Conservation (phyloP, 2,888 invertebrate genomes). For the Plebejus anna region DNA sequence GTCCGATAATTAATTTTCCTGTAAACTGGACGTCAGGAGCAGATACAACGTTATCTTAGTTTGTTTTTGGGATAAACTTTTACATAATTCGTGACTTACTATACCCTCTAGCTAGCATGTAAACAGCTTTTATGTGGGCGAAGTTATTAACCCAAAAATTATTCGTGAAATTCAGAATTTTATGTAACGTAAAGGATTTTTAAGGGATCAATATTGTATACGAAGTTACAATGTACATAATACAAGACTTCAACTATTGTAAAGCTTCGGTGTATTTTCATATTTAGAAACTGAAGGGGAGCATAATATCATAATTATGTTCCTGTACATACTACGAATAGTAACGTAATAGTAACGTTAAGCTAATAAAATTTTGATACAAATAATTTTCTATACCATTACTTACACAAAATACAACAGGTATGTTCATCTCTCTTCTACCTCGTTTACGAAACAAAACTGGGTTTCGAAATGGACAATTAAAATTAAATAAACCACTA, state of each 20-base stretch:
- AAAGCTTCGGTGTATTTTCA: no score
- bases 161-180: neutral
- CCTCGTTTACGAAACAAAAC: neutral
- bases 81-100: neutral
- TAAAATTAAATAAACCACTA: constrained; percentile 61
- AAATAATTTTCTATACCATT: neutral
- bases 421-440: neutral
- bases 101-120: neutral
- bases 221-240: neutral
- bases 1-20: constrained; percentile 17
- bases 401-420: neutral
- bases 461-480: constrained; percentile 31
- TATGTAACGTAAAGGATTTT: neutral
- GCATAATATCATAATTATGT: no score
- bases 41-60: constrained; percentile 4
- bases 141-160: neutral
- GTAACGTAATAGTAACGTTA: no score
- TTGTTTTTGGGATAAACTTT: neutral
- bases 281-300: no score
- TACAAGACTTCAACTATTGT: neutral
- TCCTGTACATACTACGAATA: no score
- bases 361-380: neutral
- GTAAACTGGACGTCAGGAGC: constrained; percentile 4
- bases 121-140: neutral
- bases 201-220: neutral